Evolutionary conservation across 2,797 vertebrate species (phyloP).

Genomic region (Oreochromis mossambicus): DNA sequence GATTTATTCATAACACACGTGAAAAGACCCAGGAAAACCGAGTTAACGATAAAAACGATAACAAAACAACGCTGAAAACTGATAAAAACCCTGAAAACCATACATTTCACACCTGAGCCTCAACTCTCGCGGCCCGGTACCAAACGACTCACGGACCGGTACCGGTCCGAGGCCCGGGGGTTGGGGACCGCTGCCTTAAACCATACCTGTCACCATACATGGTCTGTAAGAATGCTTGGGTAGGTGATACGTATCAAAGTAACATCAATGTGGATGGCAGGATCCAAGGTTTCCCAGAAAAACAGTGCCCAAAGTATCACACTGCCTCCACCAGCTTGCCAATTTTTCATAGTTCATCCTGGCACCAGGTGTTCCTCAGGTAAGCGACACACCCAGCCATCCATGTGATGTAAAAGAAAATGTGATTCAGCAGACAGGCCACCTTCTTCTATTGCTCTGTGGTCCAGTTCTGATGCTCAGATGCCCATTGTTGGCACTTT

Average conservation of each 20-base stretch:
- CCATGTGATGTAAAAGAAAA: background rate
- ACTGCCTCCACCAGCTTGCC: background rate
- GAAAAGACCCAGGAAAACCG: too few relatives aligned
- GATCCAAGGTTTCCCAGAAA: background rate
- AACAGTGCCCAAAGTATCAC: background rate
- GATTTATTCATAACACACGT: too few relatives aligned
- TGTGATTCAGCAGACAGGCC: background rate
- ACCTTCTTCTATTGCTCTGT: background rate
- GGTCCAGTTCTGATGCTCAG: background rate
- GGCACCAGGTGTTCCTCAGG: background rate
- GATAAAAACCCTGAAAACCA: too few relatives aligned
- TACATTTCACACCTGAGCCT: too few relatives aligned
- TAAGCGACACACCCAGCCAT: background rate
- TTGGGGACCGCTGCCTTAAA: too few relatives aligned
- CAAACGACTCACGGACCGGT: too few relatives aligned
- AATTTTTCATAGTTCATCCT: background rate
- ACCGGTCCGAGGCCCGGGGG: too few relatives aligned
- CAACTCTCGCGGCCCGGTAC: too few relatives aligned
- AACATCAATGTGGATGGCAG: background rate
- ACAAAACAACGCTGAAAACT: too few relatives aligned
- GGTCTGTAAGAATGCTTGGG: background rate
- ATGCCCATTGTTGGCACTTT: background rate
- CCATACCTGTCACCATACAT: background rate
- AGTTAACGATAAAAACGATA: too few relatives aligned
- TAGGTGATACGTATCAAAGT: background rate